Conservation (phyloP, 2,113 vertebrate species). For the Rhinolophus sinicus region DNA sequence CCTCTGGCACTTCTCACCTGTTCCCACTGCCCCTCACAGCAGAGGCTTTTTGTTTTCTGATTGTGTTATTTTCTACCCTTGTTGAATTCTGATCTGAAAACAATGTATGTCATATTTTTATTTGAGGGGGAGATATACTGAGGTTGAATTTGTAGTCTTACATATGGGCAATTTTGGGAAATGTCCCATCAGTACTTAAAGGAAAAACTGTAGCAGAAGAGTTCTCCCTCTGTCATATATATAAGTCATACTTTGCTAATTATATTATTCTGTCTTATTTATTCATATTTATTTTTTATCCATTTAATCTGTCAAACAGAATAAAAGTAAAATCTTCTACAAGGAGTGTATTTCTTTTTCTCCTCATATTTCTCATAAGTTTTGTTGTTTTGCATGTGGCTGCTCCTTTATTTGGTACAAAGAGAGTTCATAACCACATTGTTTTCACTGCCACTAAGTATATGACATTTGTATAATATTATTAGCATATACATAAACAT, state of each 20-base stretch:
- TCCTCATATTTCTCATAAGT: not conserved
- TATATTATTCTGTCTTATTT: not conserved
- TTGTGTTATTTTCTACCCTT: not conserved
- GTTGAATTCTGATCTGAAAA: conserved; percentile 9
- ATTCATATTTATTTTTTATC: conserved; percentile 5
- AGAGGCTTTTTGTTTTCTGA: not conserved
- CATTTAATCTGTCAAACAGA: conserved; percentile 28
- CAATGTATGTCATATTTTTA: not conserved
- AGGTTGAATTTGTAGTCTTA: not conserved
- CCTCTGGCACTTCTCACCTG: not conserved
- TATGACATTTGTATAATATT: not conserved
- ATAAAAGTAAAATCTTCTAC: not conserved
- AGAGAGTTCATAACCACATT: not conserved
- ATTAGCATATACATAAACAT: not conserved
- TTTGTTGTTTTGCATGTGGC: not conserved
- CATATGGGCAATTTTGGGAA: not conserved
- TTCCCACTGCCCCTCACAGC: not conserved
- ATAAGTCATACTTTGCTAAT: not conserved
- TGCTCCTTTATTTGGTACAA: not conserved
- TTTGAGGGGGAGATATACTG: not conserved
- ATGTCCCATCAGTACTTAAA: not conserved
- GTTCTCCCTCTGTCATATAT: not conserved
- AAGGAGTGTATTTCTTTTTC: not conserved
- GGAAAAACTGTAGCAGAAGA: not conserved
- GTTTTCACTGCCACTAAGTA: not conserved